Conservation (phyloP, 2,888 invertebrate species). For the Cordilura impudica region DNA sequence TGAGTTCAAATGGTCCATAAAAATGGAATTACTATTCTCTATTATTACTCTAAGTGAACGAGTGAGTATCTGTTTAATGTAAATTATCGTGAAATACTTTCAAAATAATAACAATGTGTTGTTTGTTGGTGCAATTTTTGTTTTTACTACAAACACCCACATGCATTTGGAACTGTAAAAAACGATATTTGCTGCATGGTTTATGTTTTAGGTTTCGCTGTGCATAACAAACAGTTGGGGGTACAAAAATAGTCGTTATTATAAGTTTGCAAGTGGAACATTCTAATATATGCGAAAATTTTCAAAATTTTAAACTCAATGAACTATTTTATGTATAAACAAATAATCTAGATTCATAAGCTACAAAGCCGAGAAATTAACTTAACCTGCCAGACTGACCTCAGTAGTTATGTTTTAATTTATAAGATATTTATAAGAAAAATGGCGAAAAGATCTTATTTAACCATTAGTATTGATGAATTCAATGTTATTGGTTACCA, state of each 20-base stretch:
- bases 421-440: no score
- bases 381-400: no score
- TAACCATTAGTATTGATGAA: no score
- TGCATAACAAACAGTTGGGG: neutral
- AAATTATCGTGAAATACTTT: constrained; percentile 27
- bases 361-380: no score
- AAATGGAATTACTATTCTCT: constrained; percentile 43
- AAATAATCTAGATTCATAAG: no score
- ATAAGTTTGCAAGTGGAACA: no score
- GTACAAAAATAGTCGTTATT: neutral
- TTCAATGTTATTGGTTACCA: no score
- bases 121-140: neutral
- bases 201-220: neutral
- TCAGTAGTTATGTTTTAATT: no score
- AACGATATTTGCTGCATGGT: neutral
- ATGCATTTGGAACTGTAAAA: neutral
- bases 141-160: neutral
- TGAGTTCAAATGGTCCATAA: constrained; percentile 42
- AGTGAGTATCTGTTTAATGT: constrained; percentile 20
- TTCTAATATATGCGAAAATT: no score
- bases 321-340: no score
- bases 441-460: no score
- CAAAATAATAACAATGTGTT: neutral
- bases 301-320: no score
- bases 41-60: constrained; percentile 10